Evolutionary conservation across 2,888 invertebrate species (phyloP), one percentile per base, ranked within the genome.

Genomic region (Petrolisthes manimaculis): DNA sequence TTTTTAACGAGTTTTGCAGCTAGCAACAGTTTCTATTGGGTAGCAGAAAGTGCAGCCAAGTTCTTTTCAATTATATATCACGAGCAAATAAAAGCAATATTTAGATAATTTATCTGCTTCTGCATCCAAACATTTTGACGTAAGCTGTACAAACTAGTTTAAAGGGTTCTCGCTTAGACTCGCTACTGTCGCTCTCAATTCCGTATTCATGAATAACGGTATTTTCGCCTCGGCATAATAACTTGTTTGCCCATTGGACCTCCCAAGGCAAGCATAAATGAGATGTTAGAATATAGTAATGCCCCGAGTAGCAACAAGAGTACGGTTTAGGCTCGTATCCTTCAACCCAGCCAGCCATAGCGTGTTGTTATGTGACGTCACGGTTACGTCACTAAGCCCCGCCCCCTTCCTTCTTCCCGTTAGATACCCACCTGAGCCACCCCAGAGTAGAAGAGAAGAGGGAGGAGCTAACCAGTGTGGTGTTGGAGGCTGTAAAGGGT

Each of bases 331-430:
- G 3, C 61, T 18, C 61, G 71, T 71, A 71, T 71, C 71, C 71
- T 71, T 71, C 71, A 71, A 71, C 71, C 21, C 18, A 6, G n/a
- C 71, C 71, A 12, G 18, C 71, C 71, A n/a, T 71, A 6, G 71
- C 71, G 21, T 71, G 71, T 71, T 71, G 71, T 71, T 2, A 71
- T 71, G 71, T 71, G 71, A 71, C 71, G 71, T 71, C 71, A 71
- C 3, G 71, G 71, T 71, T 71, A 21, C 71, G 71, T 71, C 71
- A 71, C 71, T 18, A n/a, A 6, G 4, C 71, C 71, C 71, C 71
- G 71, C 71, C 71, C 71, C 71, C 71, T 71, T 71, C 71, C n/a
- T n/a, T 71, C 71, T 71, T 71, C 71, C 71, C 71, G 71, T 71
- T 71, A 71, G 71, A 71, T 71, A 21, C 71, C 71, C 71, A 21